A percentile compares a stretch with the other conserved stretches of the same genome.
Evolutionary conservation across 2,797 vertebrate species (phyloP).

Genomic region (Clarias platycephalus): DNA sequence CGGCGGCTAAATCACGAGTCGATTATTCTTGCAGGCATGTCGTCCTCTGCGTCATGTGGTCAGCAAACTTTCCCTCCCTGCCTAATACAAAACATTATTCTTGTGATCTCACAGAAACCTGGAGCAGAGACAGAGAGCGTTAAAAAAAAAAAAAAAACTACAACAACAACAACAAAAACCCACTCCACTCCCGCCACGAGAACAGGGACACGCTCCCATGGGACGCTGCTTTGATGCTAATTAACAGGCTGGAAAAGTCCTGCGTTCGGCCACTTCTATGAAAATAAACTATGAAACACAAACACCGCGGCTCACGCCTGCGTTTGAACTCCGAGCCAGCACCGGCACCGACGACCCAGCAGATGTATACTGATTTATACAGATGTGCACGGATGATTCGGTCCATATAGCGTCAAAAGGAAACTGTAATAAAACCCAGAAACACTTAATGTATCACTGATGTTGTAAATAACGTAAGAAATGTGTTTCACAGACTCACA

Average conservation of each 20-base stretch:
- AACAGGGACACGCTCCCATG: conserved; percentile 25
- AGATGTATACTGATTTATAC: conserved; percentile 14
- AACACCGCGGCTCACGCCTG: conserved; percentile 9
- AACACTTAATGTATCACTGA: not conserved
- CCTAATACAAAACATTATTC: conserved; percentile 19
- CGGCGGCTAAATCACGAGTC: not conserved
- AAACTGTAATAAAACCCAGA: conserved; percentile 23
- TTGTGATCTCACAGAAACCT: not conserved
- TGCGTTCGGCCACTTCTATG: conserved; percentile 24
- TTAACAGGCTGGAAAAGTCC: conserved; percentile 38
- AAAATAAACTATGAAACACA: conserved; percentile 30
- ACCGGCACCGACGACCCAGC: conserved; percentile 27
- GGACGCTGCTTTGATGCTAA: conserved; percentile 41
- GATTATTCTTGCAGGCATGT: not conserved
- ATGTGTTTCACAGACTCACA: not conserved
- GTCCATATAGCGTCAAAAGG: not conserved
- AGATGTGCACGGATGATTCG: conserved; percentile 6
- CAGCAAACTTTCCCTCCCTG: not conserved
- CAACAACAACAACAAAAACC: too few relatives aligned
- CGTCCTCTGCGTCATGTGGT: not conserved
- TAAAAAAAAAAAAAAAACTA: conserved; percentile 9
- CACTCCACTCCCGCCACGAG: not conserved
- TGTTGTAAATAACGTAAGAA: not conserved
- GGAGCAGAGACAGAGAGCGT: conserved; percentile 18
- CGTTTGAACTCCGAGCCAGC: conserved; percentile 12